Evolutionary conservation across 2,113 vertebrate species (phyloP).

Genomic region (Cyanoliseus patagonus): DNA sequence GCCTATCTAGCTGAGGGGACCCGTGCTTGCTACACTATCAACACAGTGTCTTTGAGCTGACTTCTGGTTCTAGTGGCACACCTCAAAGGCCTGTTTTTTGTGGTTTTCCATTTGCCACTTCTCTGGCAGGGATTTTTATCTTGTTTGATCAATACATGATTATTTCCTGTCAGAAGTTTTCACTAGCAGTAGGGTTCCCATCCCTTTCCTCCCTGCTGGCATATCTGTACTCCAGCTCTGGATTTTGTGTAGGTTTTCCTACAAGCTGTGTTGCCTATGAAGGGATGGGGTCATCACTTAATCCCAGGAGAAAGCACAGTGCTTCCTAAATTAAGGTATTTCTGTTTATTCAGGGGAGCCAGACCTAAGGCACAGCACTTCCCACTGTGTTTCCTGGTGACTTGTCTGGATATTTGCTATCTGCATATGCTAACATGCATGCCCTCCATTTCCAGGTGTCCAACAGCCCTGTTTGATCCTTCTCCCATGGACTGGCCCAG

Average conservation of each 20-base stretch:
- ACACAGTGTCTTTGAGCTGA: neutral
- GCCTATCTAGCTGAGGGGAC: neutral
- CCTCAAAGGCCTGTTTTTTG: neutral
- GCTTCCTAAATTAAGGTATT: neutral
- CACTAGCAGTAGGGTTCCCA: neutral
- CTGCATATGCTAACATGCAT: neutral
- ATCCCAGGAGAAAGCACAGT: neutral
- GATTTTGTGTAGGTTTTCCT: neutral
- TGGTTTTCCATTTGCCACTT: neutral
- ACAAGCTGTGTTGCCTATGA: neutral
- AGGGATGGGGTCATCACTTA: neutral
- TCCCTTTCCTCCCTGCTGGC: neutral
- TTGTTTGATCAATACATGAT: neutral
- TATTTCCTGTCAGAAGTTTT: neutral
- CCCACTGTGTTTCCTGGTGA: neutral
- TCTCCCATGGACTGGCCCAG: neutral
- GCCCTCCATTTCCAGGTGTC: neutral
- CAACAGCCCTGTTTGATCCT: neutral
- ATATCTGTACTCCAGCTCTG: neutral
- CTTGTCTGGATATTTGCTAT: neutral
- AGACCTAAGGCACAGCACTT: neutral
- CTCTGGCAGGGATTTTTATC: neutral
- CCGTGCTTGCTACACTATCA: neutral
- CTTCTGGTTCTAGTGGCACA: neutral
- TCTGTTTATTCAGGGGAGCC: neutral